Evolutionary conservation across 2,888 invertebrate genomes (phyloP).

Genomic region (Cataglyphis livida): DNA sequence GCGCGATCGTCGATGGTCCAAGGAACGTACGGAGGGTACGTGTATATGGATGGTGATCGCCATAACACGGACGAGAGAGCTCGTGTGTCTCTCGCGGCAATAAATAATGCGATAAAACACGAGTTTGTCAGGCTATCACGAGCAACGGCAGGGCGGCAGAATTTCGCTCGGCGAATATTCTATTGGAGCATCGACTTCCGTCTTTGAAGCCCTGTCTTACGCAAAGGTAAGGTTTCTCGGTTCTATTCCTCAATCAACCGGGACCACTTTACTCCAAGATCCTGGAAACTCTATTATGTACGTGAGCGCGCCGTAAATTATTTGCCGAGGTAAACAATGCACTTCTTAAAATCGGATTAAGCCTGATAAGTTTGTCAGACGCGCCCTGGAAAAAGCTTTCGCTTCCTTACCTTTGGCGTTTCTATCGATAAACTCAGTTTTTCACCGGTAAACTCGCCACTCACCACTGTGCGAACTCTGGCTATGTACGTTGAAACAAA

Average conservation of each 20-base stretch:
- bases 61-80: constrained; percentile 34
- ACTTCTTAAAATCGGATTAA: constrained; percentile 66
- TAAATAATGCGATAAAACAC: constrained; percentile 86
- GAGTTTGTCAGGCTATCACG: constrained; percentile 84
- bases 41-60: constrained; percentile 41
- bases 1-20: constrained; percentile 68
- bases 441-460: constrained; percentile 38
- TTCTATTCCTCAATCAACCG: constrained; percentile 62
- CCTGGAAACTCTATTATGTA: constrained; percentile 71
- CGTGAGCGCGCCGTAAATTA: constrained; percentile 71
- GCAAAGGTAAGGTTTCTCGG: constrained; percentile 61
- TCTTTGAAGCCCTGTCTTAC: constrained; percentile 68
- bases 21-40: constrained; percentile 54
- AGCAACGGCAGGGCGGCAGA: constrained; percentile 63
- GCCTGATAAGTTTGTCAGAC: constrained; percentile 44
- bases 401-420: constrained; percentile 12
- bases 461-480: constrained; percentile 14
- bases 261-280: constrained; percentile 66
- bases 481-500: constrained; percentile 22
- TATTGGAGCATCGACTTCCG: constrained; percentile 26
- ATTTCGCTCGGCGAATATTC: constrained; percentile 67
- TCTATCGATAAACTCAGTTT: constrained; percentile 30
- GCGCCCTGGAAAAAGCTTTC: constrained; percentile 34
- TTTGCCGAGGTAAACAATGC: constrained; percentile 60
- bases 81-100: constrained; percentile 78